Conservation (phyloP, 2,888 invertebrate genomes). For the Mythimna pallens region DNA sequence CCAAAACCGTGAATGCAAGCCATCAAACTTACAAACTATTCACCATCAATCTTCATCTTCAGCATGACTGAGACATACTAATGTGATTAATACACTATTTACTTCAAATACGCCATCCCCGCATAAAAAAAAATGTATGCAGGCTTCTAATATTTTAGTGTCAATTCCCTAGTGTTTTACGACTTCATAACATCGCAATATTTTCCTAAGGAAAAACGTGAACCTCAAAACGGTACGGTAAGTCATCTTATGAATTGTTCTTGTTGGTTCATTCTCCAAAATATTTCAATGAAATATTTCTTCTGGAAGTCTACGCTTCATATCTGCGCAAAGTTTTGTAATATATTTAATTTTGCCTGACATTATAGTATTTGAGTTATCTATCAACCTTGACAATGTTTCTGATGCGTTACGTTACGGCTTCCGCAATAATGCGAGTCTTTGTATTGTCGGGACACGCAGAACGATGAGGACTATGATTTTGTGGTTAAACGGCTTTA, state of each 20-base stretch:
- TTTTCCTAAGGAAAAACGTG: constrained; percentile 31
- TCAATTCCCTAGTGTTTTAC: constrained; percentile 33
- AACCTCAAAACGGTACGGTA: constrained; percentile 1
- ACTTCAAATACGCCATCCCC: neutral
- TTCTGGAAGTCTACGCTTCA: neutral
- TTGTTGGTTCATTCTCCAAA: neutral
- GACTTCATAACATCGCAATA: constrained; percentile 16
- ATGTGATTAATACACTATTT: neutral
- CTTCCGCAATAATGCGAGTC: constrained; percentile 10
- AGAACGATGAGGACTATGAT: neutral
- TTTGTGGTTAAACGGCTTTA: neutral
- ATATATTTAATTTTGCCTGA: constrained; percentile 7
- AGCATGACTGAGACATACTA: neutral
- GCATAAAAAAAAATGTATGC: neutral
- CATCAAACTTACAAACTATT: neutral
- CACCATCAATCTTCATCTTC: neutral
- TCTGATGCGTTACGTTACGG: constrained; percentile 28
- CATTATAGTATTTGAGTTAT: constrained; percentile 22
- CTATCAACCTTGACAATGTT: constrained; percentile 31
- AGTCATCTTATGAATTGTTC: neutral
- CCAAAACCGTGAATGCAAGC: neutral
- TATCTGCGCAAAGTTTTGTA: neutral
- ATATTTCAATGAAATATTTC: constrained; percentile 5
- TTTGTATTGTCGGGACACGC: neutral
- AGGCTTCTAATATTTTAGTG: constrained; percentile 13